phyloP scores from a whole-genome alignment of 2,888 invertebrate species.

The Serripes groenlandicus region DNA sequence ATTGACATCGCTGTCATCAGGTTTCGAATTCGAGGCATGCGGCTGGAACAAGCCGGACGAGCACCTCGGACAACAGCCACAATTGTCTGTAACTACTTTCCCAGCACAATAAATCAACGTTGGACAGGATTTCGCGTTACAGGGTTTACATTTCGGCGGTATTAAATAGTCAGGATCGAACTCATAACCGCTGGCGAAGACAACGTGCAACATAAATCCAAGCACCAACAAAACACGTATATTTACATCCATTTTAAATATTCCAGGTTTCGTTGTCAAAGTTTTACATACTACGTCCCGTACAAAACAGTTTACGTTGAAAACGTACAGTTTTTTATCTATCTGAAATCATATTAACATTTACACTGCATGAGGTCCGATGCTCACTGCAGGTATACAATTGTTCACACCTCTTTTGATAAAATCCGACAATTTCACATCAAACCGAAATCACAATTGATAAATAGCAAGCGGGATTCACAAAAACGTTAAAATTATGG shows the following conservation, averaged over 20 bases:
- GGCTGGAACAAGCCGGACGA: constrained; percentile 77
- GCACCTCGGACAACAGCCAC: constrained; percentile 79
- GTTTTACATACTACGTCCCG: not conserved
- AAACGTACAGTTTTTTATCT: not conserved
- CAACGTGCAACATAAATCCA: constrained; percentile 25
- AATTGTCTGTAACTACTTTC: constrained; percentile 77
- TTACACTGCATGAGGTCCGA: too few species aligned
- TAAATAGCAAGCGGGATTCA: not conserved
- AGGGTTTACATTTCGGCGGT: constrained; percentile 54
- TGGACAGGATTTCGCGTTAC: constrained; percentile 69
- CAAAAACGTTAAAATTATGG: constrained; percentile 13
- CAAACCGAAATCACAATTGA: not conserved
- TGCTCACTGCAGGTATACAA: too few species aligned
- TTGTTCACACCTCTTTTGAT: not conserved
- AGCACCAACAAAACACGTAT: constrained; percentile 8
- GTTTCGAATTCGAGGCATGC: constrained; percentile 37
- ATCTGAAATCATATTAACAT: too few species aligned
- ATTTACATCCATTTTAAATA: constrained; percentile 16
- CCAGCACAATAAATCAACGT: constrained; percentile 77
- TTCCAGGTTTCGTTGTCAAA: not conserved
- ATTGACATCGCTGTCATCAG: not conserved
- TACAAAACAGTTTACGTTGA: not conserved
- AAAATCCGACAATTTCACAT: not conserved
- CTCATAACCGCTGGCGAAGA: constrained; percentile 32
- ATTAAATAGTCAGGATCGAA: constrained; percentile 59